Base-by-base conservation (phyloP, 1,140 invertebrate genomes). In the Diploscapter pachys region DNA sequence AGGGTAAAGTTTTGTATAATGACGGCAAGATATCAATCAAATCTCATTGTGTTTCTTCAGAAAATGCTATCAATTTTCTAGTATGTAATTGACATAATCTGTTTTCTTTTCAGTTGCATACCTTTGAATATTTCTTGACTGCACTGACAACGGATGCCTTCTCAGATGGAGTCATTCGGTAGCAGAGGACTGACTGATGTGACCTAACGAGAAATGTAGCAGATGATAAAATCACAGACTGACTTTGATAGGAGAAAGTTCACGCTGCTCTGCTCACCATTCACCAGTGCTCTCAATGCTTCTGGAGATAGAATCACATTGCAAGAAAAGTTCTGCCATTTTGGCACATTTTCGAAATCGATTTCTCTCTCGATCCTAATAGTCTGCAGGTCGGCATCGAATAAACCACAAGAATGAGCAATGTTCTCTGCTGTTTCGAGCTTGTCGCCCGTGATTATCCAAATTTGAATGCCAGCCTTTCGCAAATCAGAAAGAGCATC, bases 371-470 rank as follows among this genome's bases (percentile, higher is more conserved):
- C 57, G 13, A 71, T 62, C 31, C 72, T 65, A 53, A 78, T 61
- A 61, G 57, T 50, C 53, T 9, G 11, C n/a, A 52, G 64, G 13
- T 63, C 50, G 51, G 55, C 67, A 52, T 13, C 53, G 72, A 80
- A 72, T 62, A 76, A 73, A 5, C 71, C 69, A 65, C 67, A 80
- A 48, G 79, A 77, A 5, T 72, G 64, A 1, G 75, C 79, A 61
- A 80, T 78, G 59, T 81, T 81, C 65, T 87, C 96, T 67, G 96
- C 96, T 52, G 96, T 99, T 88, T 98, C 96, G 88, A 97, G 94
- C 87, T 98, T 99, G 87, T 99, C 96, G 13, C 96, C 96, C 5
- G 96, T 99, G 73, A 99, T 88, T 49, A 98, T 92, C 96, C 96
- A 98, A 64, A 98, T 91, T 85, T 92, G 91, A 76, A 96, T 96